Conservation (phyloP, 2,888 invertebrate genomes). For the Aromia moschata region DNA sequence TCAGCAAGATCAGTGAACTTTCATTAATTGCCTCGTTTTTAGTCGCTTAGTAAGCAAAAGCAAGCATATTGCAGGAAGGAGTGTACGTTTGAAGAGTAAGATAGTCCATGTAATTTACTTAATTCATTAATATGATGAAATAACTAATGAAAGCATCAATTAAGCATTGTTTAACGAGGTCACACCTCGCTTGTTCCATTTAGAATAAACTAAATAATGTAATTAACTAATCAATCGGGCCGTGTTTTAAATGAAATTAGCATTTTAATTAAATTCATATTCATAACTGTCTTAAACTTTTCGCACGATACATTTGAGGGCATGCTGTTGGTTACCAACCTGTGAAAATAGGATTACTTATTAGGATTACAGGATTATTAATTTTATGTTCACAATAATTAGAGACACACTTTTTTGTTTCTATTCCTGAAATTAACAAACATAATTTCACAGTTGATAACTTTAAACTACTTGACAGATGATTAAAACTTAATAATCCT, state of each 20-base stretch:
- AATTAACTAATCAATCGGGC: slow-evolving; percentile 5
- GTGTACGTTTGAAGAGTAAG: background rate
- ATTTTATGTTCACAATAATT: no score
- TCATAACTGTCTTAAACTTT: no score
- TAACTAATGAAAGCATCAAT: slow-evolving; percentile 14
- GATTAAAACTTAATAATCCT: no score
- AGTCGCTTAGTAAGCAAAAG: background rate
- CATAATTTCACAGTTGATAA: no score
- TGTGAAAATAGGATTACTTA: no score
- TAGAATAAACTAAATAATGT: slow-evolving; percentile 11
- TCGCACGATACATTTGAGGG: background rate
- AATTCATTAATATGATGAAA: slow-evolving; percentile 17
- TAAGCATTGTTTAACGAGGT: slow-evolving; percentile 13
- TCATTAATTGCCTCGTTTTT: no score
- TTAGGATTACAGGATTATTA: no score
- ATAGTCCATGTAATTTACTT: background rate
- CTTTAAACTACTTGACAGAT: no score
- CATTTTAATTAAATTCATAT: background rate
- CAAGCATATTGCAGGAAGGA: background rate
- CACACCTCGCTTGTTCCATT: slow-evolving; percentile 10
- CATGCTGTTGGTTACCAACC: no score
- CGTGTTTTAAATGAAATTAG: background rate
- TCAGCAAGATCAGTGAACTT: no score
- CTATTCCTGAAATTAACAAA: no score
- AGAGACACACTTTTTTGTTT: no score